Base-by-base conservation (phyloP, 2,888 invertebrate genomes). In the Nomada fucata region DNA sequence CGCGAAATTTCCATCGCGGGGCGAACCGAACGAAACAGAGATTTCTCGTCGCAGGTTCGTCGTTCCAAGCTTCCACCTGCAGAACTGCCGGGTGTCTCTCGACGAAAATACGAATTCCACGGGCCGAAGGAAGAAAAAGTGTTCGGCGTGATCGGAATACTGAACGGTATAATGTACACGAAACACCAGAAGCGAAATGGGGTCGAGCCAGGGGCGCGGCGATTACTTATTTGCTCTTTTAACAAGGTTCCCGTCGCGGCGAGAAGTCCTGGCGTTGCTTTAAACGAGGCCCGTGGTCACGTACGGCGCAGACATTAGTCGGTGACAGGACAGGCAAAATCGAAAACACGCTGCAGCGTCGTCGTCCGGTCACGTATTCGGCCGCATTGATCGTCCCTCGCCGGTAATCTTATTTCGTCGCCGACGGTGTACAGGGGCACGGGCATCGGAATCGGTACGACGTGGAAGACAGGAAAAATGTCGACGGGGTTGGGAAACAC, bases 341-440 rank as follows among this genome's bases (percentile, higher is more conserved):
- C 64, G 81, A 73, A 79, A 73, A 79, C 78, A 78, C 59, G 60
- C 1, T 11, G 47, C 13, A 23, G 29, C 50, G 26, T 60, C 60
- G 50, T 23, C 26, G 13, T 26, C 44, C 68, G 60, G 69, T 73
- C 83, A 81, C 81, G 83, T 83, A 81, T 76, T 63, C 70, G 20
- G 55, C 63, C 76, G 76, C 82, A 69, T 72, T 73, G 76, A 81
- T 83, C 77, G 76, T 26, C 73, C 68, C 52, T 68, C 82, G 15
- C 53, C 68, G 53, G 59, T 82, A 78, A 82, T 83, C 78, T 82
- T 72, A 75, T 83, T 83, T 70, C 74, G 64, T 20, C 50, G 68
- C 52, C 50, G 18, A 61, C 36, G n/a, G 44, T 29, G 55, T n/a
- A 23, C 23, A 29, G 26, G 26, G 55, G 29, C 11, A 36, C 20